Conservation (phyloP, 2,113 vertebrate species). For the Mirza zaza region DNA sequence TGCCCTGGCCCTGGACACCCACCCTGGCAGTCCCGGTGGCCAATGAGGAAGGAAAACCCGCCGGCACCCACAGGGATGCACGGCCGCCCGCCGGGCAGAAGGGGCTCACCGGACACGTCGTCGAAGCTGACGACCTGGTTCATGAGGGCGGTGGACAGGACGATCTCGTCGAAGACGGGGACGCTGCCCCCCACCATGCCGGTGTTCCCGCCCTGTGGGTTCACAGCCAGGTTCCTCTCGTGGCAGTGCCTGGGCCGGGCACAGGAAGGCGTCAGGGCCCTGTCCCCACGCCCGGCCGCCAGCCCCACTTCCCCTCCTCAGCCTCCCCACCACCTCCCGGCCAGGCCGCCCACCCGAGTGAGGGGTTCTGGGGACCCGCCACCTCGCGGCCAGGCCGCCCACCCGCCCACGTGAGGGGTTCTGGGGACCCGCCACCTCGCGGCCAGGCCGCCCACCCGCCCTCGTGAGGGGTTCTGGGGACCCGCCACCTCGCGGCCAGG, state of each 20-base stretch:
- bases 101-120: constrained; percentile 88
- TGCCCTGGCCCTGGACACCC: rapidly evolving
- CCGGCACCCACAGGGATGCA: neutral
- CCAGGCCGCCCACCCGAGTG: too few relatives aligned
- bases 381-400: too few relatives aligned
- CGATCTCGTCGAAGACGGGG: constrained; percentile 96
- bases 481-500: too few relatives aligned
- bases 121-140: constrained; percentile 91
- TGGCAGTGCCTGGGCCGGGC: constrained; percentile 89
- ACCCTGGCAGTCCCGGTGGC: rapidly evolving
- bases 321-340: too few relatives aligned
- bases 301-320: too few relatives aligned
- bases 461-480: too few relatives aligned
- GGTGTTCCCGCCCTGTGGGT: constrained; percentile 95
- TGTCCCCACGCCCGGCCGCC: neutral
- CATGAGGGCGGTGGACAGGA: constrained; percentile 95
- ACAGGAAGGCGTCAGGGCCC: neutral
- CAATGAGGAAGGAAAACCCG: too few relatives aligned
- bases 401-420: too few relatives aligned
- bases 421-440: too few relatives aligned
- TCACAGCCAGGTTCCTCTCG: constrained; percentile 92
- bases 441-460: too few relatives aligned
- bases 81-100: rapidly evolving
- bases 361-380: too few relatives aligned
- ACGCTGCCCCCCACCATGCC: constrained; percentile 97